These are phyloP conservation scores for Sinotaia quadrata DNA, from an alignment of 2,888 invertebrate genomes.

Conservation along the genomic window DNA sequence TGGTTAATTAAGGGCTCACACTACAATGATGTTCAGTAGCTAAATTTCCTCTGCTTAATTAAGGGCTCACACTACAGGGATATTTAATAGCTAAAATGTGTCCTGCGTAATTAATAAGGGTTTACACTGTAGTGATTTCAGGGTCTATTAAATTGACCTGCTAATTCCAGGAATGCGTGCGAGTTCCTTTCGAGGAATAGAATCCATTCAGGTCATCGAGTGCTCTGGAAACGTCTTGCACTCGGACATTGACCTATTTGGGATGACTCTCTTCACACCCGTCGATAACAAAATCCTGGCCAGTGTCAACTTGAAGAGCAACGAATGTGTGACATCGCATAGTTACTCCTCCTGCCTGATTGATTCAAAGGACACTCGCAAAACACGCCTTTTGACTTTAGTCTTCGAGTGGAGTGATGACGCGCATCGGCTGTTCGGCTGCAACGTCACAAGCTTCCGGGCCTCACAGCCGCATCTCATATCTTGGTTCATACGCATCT, in stretches of 20 bases:
- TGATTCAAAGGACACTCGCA: background rate
- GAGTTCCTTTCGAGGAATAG: background rate
- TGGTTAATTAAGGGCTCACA: too few species aligned
- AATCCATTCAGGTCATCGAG: background rate
- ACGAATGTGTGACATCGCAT: background rate
- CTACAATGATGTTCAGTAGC: too few species aligned
- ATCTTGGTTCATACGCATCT: background rate
- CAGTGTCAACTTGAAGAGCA: background rate
- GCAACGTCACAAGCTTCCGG: conserved; percentile 6
- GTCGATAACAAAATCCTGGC: background rate
- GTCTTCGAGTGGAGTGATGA: background rate
- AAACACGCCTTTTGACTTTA: background rate
- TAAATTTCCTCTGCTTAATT: too few species aligned
- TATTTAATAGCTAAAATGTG: too few species aligned
- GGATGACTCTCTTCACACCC: background rate
- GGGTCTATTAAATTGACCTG: too few species aligned
- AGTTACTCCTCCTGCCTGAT: background rate
- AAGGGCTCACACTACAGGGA: too few species aligned
- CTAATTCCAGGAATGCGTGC: conserved; percentile 1
- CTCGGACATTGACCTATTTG: background rate
- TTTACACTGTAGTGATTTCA: too few species aligned
- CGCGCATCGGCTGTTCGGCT: background rate
- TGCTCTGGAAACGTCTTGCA: background rate
- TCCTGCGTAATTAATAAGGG: background rate
- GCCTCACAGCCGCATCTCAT: background rate